Evolutionary conservation across 2,888 invertebrate species (phyloP).

Genomic region (Drosophila niveifrons): DNA sequence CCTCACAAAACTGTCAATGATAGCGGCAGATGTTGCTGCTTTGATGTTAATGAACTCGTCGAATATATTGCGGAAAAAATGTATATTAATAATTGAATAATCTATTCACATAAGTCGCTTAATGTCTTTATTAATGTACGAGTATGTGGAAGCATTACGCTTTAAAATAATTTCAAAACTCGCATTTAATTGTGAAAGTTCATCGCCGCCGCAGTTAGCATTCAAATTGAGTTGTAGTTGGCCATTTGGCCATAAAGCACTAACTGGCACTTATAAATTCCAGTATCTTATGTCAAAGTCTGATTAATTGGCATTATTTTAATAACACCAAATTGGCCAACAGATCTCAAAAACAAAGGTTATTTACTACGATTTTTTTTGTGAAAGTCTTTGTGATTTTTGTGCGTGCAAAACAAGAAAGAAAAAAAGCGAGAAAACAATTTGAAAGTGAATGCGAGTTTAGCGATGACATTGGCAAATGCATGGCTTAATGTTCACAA

Average conservation of each 20-base stretch:
- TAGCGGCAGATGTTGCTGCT: conserved; percentile 31
- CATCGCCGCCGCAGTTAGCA: conserved; percentile 35
- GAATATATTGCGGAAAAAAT: conserved; percentile 31
- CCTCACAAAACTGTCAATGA: conserved; percentile 30
- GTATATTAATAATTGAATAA: conserved; percentile 42
- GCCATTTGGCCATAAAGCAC: conserved; percentile 15
- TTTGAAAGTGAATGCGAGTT: conserved; percentile 56
- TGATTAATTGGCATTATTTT: conserved; percentile 65
- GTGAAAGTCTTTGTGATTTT: conserved; percentile 56
- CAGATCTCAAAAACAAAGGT: conserved; percentile 35
- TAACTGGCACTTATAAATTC: conserved; percentile 19
- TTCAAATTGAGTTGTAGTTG: conserved; percentile 36
- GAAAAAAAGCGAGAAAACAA: conserved; percentile 28
- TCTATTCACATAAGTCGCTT: conserved; percentile 10
- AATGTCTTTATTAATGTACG: conserved; percentile 38
- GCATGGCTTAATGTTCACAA: conserved; percentile 21
- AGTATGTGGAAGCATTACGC: conserved; percentile 21
- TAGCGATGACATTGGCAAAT: conserved; percentile 33
- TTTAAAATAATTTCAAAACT: conserved; percentile 32
- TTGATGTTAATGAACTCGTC: conserved; percentile 53
- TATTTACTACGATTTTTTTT: conserved; percentile 35
- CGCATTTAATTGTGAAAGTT: conserved; percentile 59
- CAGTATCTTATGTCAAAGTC: conserved; percentile 30
- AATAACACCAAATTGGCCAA: conserved; percentile 52
- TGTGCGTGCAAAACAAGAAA: conserved; percentile 37